Base-by-base conservation (phyloP, 2,797 vertebrate species). In the Arrhamphus sclerolepis region DNA sequence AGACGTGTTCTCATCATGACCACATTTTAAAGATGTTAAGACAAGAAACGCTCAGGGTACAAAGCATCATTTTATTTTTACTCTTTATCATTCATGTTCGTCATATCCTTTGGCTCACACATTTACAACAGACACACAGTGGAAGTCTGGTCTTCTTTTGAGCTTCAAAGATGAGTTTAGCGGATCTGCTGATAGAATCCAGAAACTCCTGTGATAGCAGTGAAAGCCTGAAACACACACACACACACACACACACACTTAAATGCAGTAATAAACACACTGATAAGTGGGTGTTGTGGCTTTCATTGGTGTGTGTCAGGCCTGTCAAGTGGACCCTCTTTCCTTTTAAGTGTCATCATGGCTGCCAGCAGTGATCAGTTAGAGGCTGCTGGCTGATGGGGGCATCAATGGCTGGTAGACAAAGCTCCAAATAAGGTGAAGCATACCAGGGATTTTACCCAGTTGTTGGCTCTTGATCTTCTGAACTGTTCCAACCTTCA, bases 141-240 rank as follows among this genome's bases (percentile, higher is more conserved):
- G 28, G 31, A 13, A 11, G 51, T 13, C 56, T 62, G 43, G 21
- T 61, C n/a, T 28, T 70, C 43, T 53, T 62, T 9, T 51, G 10
- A 61, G 52, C 49, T 53, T 64, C 62, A 75, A 43, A 75, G 55
- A 61, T 34, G 31, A 60, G 20, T 47, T 16, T 6, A 46, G 46
- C 2, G 50, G 59, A 51, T 50, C 1, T 38, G 6, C 14, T 73
- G 79, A 81, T 72, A 49, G 53, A 54, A 66, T 75, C 74, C 82
- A 84, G 63, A 70, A 34, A 10, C 8, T 26, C 24, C 24, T 6
- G 24, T 34, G 31, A 10, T 34, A 34, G 6, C 2, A 34, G 31
- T 8, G 8, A 34, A 34, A 10, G 31, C n/a, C 24, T 46, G 52
- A 65, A 52, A 64, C 40, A 19, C 68, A 62, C 48, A 52, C 39